Percentiles rank a stretch among this genome's conserved stretches.
Conservation (phyloP, 2,888 invertebrate species). For the Cotesia congregata region DNA sequence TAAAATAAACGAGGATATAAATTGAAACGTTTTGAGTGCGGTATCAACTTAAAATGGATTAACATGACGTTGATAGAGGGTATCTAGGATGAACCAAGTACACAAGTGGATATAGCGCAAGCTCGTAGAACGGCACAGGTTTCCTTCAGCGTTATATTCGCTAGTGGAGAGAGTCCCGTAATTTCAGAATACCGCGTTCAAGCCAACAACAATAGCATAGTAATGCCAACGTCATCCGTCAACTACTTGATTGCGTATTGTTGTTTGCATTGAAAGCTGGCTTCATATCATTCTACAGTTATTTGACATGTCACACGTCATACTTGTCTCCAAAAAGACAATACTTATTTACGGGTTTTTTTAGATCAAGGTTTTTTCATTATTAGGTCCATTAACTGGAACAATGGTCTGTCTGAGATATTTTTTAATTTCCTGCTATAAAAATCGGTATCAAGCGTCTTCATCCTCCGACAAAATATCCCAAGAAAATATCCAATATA, state of each 20-base stretch:
- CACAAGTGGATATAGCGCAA: slow-evolving; percentile 24
- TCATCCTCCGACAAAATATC: too few species aligned
- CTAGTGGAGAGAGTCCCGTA: slow-evolving; percentile 48
- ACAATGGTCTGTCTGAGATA: too few species aligned
- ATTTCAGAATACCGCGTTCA: slow-evolving; percentile 57
- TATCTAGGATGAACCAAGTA: slow-evolving; percentile 14
- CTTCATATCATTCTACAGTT: slow-evolving; percentile 41
- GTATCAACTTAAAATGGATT: background rate
- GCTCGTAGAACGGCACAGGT: slow-evolving; percentile 5
- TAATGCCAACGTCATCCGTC: slow-evolving; percentile 64
- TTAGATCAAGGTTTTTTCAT: background rate
- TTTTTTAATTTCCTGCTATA: too few species aligned
- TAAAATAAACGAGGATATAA: background rate
- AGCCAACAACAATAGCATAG: slow-evolving; percentile 60
- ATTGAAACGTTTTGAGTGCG: background rate
- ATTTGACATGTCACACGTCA: slow-evolving; percentile 42
- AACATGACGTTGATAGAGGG: slow-evolving; percentile 30
- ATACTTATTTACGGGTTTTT: slow-evolving; percentile 1
- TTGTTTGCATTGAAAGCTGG: slow-evolving; percentile 60
- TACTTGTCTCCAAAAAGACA: slow-evolving; percentile 51
- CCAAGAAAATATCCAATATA: too few species aligned
- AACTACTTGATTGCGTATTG: slow-evolving; percentile 67
- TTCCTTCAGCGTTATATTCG: slow-evolving; percentile 10
- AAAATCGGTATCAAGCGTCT: too few species aligned
- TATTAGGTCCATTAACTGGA: too few species aligned